Evolutionary conservation across 1,140 invertebrate genomes (phyloP).

Genomic region (Drosophila nasuta): DNA sequence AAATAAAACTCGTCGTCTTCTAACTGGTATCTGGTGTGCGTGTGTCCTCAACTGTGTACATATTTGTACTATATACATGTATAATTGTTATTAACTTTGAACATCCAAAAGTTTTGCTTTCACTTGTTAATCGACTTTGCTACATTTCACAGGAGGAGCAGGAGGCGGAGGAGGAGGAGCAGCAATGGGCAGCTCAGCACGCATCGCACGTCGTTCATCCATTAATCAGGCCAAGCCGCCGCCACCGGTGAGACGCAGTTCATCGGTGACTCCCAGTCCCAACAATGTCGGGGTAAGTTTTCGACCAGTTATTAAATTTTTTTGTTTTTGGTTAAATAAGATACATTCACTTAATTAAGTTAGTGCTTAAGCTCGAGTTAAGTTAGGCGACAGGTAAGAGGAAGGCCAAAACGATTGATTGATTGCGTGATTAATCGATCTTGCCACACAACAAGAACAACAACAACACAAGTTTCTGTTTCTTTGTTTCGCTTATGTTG

Average conservation of each 20-base stretch:
- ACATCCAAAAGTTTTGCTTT: not conserved
- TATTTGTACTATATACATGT: conserved; percentile 65
- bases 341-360: conserved; percentile 42
- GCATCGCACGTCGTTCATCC: conserved; percentile 85
- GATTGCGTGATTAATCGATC: conserved; percentile 9
- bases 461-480: conserved; percentile 28
- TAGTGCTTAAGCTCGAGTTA: conserved; percentile 48
- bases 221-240: conserved; percentile 90
- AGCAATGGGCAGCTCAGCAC: conserved; percentile 62
- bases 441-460: conserved; percentile 14
- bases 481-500: conserved; percentile 39
- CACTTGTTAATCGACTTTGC: conserved; percentile 30
- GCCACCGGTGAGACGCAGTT: conserved; percentile 93
- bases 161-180: conserved; percentile 47
- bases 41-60: conserved; percentile 45
- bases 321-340: not conserved
- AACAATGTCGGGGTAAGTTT: conserved; percentile 74
- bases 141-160: conserved; percentile 59
- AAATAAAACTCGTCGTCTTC: not conserved
- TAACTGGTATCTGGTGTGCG: conserved; percentile 62
- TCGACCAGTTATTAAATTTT: no score
- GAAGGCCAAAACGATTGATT: not conserved
- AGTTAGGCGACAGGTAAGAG: conserved; percentile 17
- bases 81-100: conserved; percentile 59
- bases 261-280: conserved; percentile 89